Evolutionary conservation across 2,797 vertebrate species (phyloP).

Genomic region (Phyllotis vaccarum): DNA sequence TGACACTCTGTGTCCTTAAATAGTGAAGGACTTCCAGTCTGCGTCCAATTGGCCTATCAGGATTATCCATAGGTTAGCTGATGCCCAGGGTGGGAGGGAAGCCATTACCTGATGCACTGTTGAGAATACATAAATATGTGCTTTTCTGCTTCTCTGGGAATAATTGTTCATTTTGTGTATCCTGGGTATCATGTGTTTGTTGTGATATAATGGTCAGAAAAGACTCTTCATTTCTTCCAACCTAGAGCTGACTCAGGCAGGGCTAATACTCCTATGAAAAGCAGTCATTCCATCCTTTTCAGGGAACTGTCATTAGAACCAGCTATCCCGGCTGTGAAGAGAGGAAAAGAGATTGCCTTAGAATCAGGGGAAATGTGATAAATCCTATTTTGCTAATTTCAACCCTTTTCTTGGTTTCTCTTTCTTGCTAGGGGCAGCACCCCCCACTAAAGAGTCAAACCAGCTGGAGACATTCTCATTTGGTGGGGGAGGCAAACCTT

Average conservation of each 20-base stretch:
- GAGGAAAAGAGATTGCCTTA: background rate
- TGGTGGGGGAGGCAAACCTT: conserved; percentile 85
- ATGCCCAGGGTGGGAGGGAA: background rate
- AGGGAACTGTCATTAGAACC: background rate
- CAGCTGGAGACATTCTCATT: conserved; percentile 88
- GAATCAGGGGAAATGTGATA: background rate
- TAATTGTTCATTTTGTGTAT: background rate
- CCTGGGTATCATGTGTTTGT: background rate
- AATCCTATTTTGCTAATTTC: conserved; percentile 25
- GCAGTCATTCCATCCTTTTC: rapidly evolving
- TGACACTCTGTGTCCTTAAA: background rate
- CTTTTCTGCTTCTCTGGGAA: background rate
- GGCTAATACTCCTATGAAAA: rapidly evolving
- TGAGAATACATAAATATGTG: background rate
- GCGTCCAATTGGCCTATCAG: background rate
- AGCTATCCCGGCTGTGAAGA: background rate
- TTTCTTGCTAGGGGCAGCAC: conserved; percentile 77
- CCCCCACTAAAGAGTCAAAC: conserved; percentile 87
- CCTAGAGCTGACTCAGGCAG: background rate
- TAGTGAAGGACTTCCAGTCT: background rate
- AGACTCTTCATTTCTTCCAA: background rate
- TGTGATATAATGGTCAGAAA: background rate
- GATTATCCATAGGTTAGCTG: background rate
- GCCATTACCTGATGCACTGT: background rate
- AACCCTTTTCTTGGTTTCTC: background rate